Conservation (phyloP, 1,140 invertebrate species). For the Philaenus spumarius region DNA sequence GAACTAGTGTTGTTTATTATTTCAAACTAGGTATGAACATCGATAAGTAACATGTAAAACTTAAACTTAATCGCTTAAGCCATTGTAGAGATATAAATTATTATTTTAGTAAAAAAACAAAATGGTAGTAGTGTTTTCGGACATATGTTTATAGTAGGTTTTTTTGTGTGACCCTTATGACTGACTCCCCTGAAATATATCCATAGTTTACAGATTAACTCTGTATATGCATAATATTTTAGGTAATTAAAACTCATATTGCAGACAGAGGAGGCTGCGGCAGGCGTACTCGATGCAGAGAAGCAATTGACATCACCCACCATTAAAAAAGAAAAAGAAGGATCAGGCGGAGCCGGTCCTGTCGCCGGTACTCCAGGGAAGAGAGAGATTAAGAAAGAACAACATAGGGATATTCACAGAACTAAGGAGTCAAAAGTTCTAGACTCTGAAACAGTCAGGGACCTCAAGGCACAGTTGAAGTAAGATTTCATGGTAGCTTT, state of each 20-base stretch:
- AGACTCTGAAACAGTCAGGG: conserved; percentile 61
- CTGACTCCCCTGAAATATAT: not conserved
- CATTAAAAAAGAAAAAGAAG: conserved; percentile 49
- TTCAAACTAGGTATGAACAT: too few species aligned
- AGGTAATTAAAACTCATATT: not conserved
- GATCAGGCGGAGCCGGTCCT: conserved; percentile 32
- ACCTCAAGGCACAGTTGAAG: conserved; percentile 88
- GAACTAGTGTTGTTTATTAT: too few species aligned
- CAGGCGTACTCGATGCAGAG: conserved; percentile 39
- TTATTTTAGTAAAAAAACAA: not conserved
- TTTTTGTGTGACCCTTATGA: not conserved
- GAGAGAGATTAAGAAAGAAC: conserved; percentile 44
- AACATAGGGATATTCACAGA: conserved; percentile 32
- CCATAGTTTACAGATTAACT: not conserved
- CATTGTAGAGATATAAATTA: not conserved
- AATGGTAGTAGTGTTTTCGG: not conserved
- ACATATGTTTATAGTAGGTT: too few species aligned
- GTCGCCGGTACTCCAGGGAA: conserved; percentile 35
- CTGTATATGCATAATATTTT: not conserved
- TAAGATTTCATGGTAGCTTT: conserved; percentile 45
- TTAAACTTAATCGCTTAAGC: not conserved
- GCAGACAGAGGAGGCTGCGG: not conserved
- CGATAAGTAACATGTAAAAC: too few species aligned
- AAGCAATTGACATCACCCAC: conserved; percentile 42
- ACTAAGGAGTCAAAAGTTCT: conserved; percentile 50